Evolutionary conservation across 2,888 invertebrate genomes (phyloP).

Genomic region (Xestia ashworthii): DNA sequence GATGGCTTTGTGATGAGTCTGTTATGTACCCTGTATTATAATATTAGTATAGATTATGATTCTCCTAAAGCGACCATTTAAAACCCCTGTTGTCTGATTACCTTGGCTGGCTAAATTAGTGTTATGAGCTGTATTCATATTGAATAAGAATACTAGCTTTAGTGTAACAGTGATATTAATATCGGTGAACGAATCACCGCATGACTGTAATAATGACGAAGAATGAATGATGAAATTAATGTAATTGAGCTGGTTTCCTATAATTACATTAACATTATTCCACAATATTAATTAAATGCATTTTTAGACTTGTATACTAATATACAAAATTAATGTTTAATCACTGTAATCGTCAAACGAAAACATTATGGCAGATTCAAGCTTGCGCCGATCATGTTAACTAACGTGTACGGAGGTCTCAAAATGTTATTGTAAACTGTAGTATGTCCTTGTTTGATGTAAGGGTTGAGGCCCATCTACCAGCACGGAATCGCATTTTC

Average conservation of each 20-base stretch:
- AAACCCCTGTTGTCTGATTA: not conserved
- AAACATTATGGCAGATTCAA: not conserved
- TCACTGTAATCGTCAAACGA: not conserved
- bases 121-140: constrained; percentile 33
- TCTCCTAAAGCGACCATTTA: too few relatives aligned
- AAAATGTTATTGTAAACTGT: constrained; percentile 1
- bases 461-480: not conserved
- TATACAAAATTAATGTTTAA: not conserved
- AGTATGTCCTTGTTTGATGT: not conserved
- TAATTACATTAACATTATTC: constrained; percentile 24
- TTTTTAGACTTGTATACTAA: constrained; percentile 2
- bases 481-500: not conserved
- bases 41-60: too few relatives aligned
- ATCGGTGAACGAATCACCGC: constrained; percentile 14
- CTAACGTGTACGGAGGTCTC: too few relatives aligned
- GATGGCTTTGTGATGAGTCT: too few relatives aligned
- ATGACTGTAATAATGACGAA: constrained; percentile 18
- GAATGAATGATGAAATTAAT: constrained; percentile 25
- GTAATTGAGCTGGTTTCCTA: constrained; percentile 45
- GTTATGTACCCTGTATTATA: too few relatives aligned
- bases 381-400: not conserved
- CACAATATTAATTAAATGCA: constrained; percentile 13
- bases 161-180: constrained; percentile 22
- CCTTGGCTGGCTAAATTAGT: constrained; percentile 12
- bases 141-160: constrained; percentile 27